These are phyloP conservation scores for Paraplagusia blochii DNA, from an alignment of 2,113 vertebrate species.

Conservation along the genomic window DNA sequence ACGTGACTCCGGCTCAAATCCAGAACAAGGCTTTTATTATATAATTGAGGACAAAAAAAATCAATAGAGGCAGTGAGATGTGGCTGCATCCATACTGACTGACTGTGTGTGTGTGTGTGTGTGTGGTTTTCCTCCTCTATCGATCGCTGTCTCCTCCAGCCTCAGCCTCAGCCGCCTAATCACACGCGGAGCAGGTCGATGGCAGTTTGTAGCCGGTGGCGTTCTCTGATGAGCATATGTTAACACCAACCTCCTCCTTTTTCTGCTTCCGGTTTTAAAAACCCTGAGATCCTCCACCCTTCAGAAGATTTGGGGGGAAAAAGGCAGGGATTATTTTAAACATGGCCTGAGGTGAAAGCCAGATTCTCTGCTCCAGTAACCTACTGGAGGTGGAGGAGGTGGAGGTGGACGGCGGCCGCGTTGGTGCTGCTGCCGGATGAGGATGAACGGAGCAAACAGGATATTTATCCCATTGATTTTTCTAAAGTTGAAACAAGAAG, in stretches of 20 bases:
- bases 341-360: constrained; percentile 76
- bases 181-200: constrained; percentile 74
- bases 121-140: constrained; percentile 23
- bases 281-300: constrained; percentile 69
- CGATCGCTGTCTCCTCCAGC: constrained; percentile 72
- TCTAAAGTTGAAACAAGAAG: constrained; percentile 78
- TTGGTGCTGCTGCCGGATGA: constrained; percentile 36
- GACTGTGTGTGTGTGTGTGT: constrained; percentile 27
- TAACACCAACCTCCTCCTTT: constrained; percentile 60
- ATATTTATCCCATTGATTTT: constrained; percentile 80
- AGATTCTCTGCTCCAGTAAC: constrained; percentile 70
- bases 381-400: not conserved
- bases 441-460: constrained; percentile 69
- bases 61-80: constrained; percentile 77
- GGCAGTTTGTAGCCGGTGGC: constrained; percentile 65
- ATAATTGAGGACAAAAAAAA: constrained; percentile 79
- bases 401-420: no score
- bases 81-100: constrained; percentile 75
- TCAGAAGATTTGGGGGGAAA: constrained; percentile 60
- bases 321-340: constrained; percentile 76
- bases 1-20: constrained; percentile 73
- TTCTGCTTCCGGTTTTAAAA: constrained; percentile 59
- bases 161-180: constrained; percentile 74
- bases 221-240: constrained; percentile 70
- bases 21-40: constrained; percentile 76